These are phyloP conservation scores for Triplophysa dalaica DNA, from an alignment of 2,113 vertebrate genomes.

Conservation along the genomic window DNA sequence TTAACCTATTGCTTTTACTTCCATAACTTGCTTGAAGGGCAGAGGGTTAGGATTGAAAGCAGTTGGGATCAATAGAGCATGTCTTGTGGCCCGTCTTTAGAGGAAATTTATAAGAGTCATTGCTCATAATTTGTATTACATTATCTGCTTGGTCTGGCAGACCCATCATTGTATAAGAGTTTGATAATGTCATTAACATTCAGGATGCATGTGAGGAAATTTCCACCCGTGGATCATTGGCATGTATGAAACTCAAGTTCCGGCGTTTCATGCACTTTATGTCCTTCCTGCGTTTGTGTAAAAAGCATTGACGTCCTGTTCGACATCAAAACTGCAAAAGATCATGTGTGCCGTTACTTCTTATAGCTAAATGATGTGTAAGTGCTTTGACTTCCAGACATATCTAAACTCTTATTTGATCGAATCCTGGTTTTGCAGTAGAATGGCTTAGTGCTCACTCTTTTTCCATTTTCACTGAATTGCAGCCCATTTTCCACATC, in stretches of 20 bases:
- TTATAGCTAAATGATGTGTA: neutral
- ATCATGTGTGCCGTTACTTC: slow-evolving; percentile 9
- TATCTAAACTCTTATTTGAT: slow-evolving; percentile 32
- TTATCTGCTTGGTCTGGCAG: slow-evolving; percentile 40
- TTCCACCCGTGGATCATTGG: neutral
- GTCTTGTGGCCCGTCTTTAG: slow-evolving; percentile 51
- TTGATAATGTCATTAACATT: slow-evolving; percentile 46
- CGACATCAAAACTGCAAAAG: neutral
- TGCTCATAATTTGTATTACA: slow-evolving; percentile 55
- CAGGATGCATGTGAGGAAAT: slow-evolving; percentile 27
- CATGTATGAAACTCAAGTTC: neutral
- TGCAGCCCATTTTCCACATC: slow-evolving; percentile 37
- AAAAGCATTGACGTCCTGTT: slow-evolving; percentile 15
- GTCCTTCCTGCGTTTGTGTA: neutral
- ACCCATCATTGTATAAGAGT: slow-evolving; percentile 39
- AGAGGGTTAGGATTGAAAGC: slow-evolving; percentile 50
- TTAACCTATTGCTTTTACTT: slow-evolving; percentile 33
- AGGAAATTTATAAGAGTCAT: slow-evolving; percentile 47
- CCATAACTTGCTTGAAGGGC: slow-evolving; percentile 37
- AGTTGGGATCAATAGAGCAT: slow-evolving; percentile 53
- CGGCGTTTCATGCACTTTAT: neutral
- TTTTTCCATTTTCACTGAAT: slow-evolving; percentile 21
- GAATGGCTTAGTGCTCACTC: slow-evolving; percentile 51
- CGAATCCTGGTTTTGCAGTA: slow-evolving; percentile 49
- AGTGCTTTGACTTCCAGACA: neutral